These are phyloP conservation scores for Odontomachus brunneus DNA, from an alignment of 1,140 invertebrate species.

Conservation along the genomic window DNA sequence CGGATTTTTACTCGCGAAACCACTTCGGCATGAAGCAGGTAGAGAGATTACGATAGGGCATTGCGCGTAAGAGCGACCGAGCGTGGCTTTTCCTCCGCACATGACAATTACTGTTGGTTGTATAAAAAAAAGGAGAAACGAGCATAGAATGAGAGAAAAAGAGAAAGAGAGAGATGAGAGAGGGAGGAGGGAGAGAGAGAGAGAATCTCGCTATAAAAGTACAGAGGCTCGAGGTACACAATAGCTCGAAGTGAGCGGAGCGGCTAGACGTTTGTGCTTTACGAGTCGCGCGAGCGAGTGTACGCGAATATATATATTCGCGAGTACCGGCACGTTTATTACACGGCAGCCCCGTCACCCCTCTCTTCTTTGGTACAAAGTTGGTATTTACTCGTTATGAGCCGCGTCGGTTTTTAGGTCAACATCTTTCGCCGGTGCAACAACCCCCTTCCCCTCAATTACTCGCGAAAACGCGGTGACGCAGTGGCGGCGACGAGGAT, in stretches of 20 bases:
- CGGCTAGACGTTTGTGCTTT: conserved; percentile 41
- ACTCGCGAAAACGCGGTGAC: background rate
- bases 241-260: background rate
- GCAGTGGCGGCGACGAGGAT: background rate
- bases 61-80: conserved; percentile 31
- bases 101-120: conserved; percentile 40
- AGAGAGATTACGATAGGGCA: conserved; percentile 41
- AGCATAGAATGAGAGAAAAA: too few species aligned
- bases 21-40: background rate
- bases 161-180: too few species aligned
- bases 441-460: background rate
- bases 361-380: conserved; percentile 28
- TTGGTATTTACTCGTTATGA: conserved; percentile 57
- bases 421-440: conserved; percentile 45
- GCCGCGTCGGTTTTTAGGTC: conserved; percentile 48
- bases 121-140: background rate
- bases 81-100: conserved; percentile 13
- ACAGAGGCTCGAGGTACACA: conserved; percentile 16
- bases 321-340: conserved; percentile 35
- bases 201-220: conserved; percentile 21
- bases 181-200: background rate
- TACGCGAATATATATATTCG: conserved; percentile 16
- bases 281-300: conserved; percentile 29
- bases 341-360: background rate
- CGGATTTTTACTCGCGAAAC: conserved; percentile 30